Conservation (phyloP, 2,797 vertebrate species). For the Glossophaga mutica region DNA sequence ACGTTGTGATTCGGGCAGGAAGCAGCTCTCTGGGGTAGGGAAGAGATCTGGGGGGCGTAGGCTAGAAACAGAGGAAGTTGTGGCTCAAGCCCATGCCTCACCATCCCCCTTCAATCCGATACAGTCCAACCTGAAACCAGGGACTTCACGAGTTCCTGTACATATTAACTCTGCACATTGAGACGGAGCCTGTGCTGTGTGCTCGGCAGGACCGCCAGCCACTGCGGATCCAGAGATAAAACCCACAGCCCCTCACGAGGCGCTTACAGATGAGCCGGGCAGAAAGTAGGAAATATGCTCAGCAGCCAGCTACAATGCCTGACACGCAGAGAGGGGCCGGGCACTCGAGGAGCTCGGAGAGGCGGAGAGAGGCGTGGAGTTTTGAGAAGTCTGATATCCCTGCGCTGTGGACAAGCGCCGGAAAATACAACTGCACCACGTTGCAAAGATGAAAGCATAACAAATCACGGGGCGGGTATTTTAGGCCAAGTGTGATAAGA, state of each 20-base stretch:
- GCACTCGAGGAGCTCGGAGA: background rate
- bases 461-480: background rate
- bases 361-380: fast-evolving
- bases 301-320: fast-evolving
- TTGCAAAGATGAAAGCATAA: background rate
- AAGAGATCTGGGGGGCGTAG: fast-evolving
- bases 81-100: fast-evolving
- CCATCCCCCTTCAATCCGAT: background rate
- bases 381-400: background rate
- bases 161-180: background rate
- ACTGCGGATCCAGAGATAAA: background rate
- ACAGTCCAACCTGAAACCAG: background rate
- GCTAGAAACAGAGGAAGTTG: too few relatives aligned
- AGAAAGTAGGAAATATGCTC: background rate
- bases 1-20: background rate
- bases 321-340: background rate
- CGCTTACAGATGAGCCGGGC: too few relatives aligned
- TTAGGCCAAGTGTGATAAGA: too few relatives aligned
- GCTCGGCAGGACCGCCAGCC: fast-evolving
- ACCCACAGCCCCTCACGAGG: background rate
- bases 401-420: background rate
- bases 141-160: fast-evolving
- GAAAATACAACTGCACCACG: background rate
- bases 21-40: background rate
- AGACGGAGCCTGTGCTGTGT: background rate